Evolutionary conservation across 2,888 invertebrate genomes (phyloP).

Genomic region (Meandrusa payeni): DNA sequence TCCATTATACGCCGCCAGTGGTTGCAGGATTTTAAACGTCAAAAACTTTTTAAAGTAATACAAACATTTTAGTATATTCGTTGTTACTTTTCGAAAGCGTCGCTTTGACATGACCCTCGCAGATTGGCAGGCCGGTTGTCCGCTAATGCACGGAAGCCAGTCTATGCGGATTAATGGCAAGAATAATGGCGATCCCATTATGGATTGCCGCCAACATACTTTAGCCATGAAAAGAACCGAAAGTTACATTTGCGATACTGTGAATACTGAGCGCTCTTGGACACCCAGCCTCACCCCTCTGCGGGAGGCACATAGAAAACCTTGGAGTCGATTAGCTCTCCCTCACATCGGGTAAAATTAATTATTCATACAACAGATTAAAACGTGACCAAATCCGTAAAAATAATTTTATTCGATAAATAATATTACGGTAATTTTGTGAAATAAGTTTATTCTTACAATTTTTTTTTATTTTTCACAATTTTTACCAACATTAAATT

Average conservation of each 20-base stretch:
- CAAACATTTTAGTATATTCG: constrained; percentile 7
- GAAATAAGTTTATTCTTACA: no score
- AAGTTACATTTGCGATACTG: constrained; percentile 81
- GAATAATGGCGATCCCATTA: constrained; percentile 82
- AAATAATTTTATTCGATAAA: no score
- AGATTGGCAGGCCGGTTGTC: constrained; percentile 71
- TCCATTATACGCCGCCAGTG: no score
- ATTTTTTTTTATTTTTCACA: no score
- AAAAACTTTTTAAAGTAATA: background rate
- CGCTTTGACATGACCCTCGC: constrained; percentile 47
- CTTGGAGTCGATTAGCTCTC: constrained; percentile 45
- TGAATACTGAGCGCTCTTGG: constrained; percentile 77
- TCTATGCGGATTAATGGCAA: constrained; percentile 80
- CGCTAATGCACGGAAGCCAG: constrained; percentile 80
- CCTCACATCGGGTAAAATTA: no score
- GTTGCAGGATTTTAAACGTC: no score
- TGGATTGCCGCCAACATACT: constrained; percentile 82
- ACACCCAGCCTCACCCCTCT: constrained; percentile 47
- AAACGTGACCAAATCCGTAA: no score
- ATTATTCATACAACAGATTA: no score
- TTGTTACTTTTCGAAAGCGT: constrained; percentile 27
- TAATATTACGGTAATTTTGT: no score
- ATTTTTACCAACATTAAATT: no score
- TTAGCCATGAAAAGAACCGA: constrained; percentile 81
- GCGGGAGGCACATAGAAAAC: constrained; percentile 45